phyloP scores from a whole-genome alignment of 2,888 invertebrate genomes.

The Orthosia gothica region DNA sequence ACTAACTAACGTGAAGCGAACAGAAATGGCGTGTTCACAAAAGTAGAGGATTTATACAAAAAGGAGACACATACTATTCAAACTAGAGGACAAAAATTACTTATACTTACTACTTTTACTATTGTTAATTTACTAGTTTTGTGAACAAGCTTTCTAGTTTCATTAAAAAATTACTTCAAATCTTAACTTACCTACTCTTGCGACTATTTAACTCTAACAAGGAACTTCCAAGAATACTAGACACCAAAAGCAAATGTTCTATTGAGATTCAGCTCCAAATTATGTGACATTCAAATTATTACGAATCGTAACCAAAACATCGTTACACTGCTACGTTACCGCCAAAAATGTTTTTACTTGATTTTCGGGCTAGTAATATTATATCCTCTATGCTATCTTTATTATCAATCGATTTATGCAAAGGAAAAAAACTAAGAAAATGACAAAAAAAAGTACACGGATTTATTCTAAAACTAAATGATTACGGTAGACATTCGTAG shows the following conservation, averaged over 20 bases:
- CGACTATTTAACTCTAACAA: slow-evolving; percentile 34
- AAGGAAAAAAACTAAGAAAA: slow-evolving; percentile 33
- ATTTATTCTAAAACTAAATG: slow-evolving; percentile 41
- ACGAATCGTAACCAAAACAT: slow-evolving; percentile 38
- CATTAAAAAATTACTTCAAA: slow-evolving; percentile 38
- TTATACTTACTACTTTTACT: slow-evolving; percentile 26
- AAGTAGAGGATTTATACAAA: slow-evolving; percentile 32
- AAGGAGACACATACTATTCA: slow-evolving; percentile 36
- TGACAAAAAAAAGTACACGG: slow-evolving; percentile 36
- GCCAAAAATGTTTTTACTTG: slow-evolving; percentile 45
- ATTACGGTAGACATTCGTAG: slow-evolving; percentile 53
- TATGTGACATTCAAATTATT: slow-evolving; percentile 35
- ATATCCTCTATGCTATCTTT: slow-evolving; percentile 57
- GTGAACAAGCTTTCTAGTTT: slow-evolving; percentile 57
- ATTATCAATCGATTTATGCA: slow-evolving; percentile 42
- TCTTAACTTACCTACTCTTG: slow-evolving; percentile 52
- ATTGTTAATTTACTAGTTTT: slow-evolving; percentile 47
- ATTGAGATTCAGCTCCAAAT: slow-evolving; percentile 39
- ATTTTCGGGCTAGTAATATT: slow-evolving; percentile 50
- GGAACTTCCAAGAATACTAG: slow-evolving; percentile 50
- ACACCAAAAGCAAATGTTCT: slow-evolving; percentile 35
- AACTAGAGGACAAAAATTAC: slow-evolving; percentile 21
- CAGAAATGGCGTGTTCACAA: slow-evolving; percentile 58
- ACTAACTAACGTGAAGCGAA: slow-evolving; percentile 69
- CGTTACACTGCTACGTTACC: slow-evolving; percentile 46